Evolutionary conservation across 2,888 invertebrate genomes (phyloP).

Genomic region (Sipha maydis): DNA sequence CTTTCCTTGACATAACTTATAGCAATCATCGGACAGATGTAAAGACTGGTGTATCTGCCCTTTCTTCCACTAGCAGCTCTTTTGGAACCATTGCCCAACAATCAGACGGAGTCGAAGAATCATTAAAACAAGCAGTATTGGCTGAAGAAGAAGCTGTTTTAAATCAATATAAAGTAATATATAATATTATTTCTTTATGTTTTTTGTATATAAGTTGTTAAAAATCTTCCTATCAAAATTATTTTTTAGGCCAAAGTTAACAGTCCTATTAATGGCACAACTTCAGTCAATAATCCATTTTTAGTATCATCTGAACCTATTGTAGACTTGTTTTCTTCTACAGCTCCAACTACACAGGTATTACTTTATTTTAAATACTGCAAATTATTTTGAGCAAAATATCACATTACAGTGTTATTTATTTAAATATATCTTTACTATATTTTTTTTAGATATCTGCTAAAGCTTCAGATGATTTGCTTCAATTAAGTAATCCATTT

Average conservation of each 20-base stretch:
- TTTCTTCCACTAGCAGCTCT: conserved; percentile 87
- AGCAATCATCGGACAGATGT: conserved; percentile 81
- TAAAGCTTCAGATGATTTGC: conserved; percentile 88
- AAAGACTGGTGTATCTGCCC: conserved; percentile 86
- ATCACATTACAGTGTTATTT: neutral
- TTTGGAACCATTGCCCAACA: conserved; percentile 86
- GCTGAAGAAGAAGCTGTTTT: conserved; percentile 97
- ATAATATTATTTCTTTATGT: neutral
- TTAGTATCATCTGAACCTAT: conserved; percentile 76
- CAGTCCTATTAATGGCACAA: conserved; percentile 75
- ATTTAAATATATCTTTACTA: neutral
- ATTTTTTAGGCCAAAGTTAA: conserved; percentile 78
- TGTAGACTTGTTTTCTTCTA: conserved; percentile 79
- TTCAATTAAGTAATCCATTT: conserved; percentile 91
- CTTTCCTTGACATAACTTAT: conserved; percentile 57
- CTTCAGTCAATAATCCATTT: conserved; percentile 82
- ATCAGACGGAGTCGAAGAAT: conserved; percentile 78
- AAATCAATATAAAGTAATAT: conserved; percentile 89
- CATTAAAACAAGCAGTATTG: conserved; percentile 83
- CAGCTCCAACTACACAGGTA: conserved; percentile 63
- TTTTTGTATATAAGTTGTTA: neutral
- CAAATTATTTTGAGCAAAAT: neutral
- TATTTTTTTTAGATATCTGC: conserved; percentile 65
- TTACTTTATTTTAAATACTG: conserved; percentile 11
- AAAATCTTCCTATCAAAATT: neutral